Evolutionary conservation across 2,797 vertebrate species (phyloP), one percentile per base, ranked within the genome.

Genomic region (Sebastes hubbsi): DNA sequence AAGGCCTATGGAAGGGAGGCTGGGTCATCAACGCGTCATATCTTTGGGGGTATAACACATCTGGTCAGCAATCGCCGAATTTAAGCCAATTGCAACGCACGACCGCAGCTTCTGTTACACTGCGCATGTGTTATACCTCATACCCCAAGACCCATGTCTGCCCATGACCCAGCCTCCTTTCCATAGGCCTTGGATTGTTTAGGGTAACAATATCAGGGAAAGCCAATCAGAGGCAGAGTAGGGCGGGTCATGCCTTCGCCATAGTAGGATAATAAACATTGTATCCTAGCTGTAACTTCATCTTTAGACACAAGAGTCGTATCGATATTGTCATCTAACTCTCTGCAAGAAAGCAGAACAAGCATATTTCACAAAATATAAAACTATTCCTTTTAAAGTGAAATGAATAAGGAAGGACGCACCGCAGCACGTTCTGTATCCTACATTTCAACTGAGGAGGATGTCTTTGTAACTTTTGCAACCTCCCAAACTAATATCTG

Each of bases 401-500:
- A 77, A 79, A 77, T 67, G 11, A 52, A 38, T 29, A 14, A 62
- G 29, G 10, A 69, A 55, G 12, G 27, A 22, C 20, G 6, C 7
- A 2, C 5, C 61, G 32, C 29, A 22, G 2, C 11, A 2, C 27
- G 20, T 30, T 73, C 30, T n/a, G 8, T 25, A 30, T 29, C 58
- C 13, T 64, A 29, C 16, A 58, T 49, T 56, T 83, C 20, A 78
- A 69, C 30, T 70, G 42, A 60, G 29, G 55, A 82, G 55, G 20
- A 60, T 27, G 20, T 77, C 54, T 65, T 72, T 77, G 22, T 38
- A 55, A 62, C 30, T 73, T 81, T 55, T 61, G 34, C 64, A 24
- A 14, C 34, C 77, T 82, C 80, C 73, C 59, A 84, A 89, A 84
- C 77, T 84, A 86, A 90, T 91, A 81, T 87, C 79, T 84, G 84